phyloP scores from a whole-genome alignment of 2,113 vertebrate genomes.

The Ceuthmochares aereus region DNA sequence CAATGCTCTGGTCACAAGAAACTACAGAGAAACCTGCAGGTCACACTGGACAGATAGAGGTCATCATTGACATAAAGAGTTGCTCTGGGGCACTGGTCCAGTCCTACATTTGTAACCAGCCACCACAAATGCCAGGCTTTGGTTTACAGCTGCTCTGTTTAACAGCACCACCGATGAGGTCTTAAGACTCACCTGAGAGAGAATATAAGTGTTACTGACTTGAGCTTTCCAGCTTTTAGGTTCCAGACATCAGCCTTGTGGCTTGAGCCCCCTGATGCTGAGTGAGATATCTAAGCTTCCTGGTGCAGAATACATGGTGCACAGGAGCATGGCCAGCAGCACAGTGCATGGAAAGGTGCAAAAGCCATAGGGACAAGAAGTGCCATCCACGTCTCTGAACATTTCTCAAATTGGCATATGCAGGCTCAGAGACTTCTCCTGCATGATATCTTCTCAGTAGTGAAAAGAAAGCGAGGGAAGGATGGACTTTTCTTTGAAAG shows the following conservation, averaged over 20 bases:
- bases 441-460: background rate
- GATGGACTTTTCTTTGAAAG: background rate
- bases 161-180: background rate
- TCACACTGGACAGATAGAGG: background rate
- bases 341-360: background rate
- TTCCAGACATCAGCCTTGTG: background rate
- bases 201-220: background rate
- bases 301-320: fast-evolving
- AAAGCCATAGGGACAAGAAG: background rate
- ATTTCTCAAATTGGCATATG: background rate
- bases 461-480: background rate
- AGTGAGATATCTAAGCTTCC: background rate
- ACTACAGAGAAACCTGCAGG: too few species aligned
- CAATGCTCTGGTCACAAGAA: background rate
- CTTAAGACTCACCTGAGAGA: background rate
- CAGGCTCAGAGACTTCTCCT: background rate
- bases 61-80: background rate
- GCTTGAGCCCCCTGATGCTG: background rate
- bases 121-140: background rate
- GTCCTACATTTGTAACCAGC: background rate
- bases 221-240: background rate
- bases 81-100: fast-evolving
- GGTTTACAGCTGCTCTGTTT: background rate
- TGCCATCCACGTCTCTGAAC: background rate
- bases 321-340: background rate